Evolutionary conservation across 2,888 invertebrate species (phyloP), one percentile per base, ranked within the genome.

Genomic region (Coenonympha arcania): DNA sequence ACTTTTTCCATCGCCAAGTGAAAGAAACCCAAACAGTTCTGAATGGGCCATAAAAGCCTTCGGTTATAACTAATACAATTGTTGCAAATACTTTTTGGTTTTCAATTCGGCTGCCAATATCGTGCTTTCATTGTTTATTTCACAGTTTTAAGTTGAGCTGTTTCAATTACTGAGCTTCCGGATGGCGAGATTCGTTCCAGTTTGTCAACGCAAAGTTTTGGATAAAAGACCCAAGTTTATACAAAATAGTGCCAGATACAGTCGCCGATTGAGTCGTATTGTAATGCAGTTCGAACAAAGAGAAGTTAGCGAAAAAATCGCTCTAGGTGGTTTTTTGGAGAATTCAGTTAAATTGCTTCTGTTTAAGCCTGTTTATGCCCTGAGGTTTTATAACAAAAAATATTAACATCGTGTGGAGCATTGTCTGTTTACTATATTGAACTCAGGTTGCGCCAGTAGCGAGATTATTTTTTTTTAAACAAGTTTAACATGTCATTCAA

Each of bases 111-210:
- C 69, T 72, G 68, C 67, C 66, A 66, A 68, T 65, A 69, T 62
- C 57, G 64, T 61, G 63, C 73, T 73, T n/a, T 69, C 71, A 52
- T 56, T 55, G 56, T 65, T 66, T 58, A 55, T 65, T 62, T 58
- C 59, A 54, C 58, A 62, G 63, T 64, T 64, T 71, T 69, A 68
- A 59, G 71, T 68, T 61, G 74, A 64, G 73, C 61, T 63, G 62
- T 67, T 66, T 65, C 66, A 66, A 69, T 70, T 68, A 67, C 56
- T 55, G 59, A 59, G 75, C 79, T 79, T 78, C 79, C 71, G 78
- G 76, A 71, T 56, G 53, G 51, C 61, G 56, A 61, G 58, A 59
- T 70, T 62, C 61, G 59, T 67, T 62, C 58, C 54, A 59, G 63
- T 63, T 63, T 56, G 60, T 62, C 60, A 55, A 55, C 56, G 42